Evolutionary conservation across 2,888 invertebrate genomes (phyloP).

Genomic region (Diaprepes abbreviatus): DNA sequence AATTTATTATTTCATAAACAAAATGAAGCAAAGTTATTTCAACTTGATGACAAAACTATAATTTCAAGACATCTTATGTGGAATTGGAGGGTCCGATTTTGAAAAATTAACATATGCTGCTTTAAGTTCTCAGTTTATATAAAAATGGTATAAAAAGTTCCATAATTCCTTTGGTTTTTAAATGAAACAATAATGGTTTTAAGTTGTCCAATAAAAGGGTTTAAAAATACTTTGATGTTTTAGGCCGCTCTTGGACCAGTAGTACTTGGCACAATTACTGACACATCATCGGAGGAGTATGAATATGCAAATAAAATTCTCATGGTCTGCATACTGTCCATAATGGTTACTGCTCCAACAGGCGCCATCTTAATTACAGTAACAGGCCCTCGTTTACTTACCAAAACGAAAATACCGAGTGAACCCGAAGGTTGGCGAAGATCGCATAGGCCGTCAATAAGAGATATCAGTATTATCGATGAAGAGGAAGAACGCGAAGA

Average conservation of each 20-base stretch:
- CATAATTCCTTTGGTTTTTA: too few species aligned
- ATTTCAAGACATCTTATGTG: too few species aligned
- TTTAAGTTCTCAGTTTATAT: too few species aligned
- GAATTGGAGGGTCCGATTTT: too few species aligned
- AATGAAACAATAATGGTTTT: too few species aligned
- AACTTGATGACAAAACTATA: too few species aligned
- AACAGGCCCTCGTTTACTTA: conserved; percentile 82
- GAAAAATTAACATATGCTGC: too few species aligned
- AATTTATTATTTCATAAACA: too few species aligned
- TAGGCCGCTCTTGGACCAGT: conserved; percentile 88
- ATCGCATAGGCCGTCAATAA: conserved; percentile 85
- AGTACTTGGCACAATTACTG: conserved; percentile 72
- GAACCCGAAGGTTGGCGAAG: conserved; percentile 84
- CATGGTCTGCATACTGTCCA: conserved; percentile 84
- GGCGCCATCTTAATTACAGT: conserved; percentile 87
- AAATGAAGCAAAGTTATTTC: too few species aligned
- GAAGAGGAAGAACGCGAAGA: conserved; percentile 80
- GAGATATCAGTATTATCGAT: conserved; percentile 89
- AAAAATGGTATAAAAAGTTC: too few species aligned
- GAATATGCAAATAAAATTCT: conserved; percentile 79
- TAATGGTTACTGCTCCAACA: conserved; percentile 86
- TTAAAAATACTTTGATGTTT: conserved; percentile 49
- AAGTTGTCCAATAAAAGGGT: too few species aligned
- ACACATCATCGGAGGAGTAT: conserved; percentile 64
- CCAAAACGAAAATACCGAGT: conserved; percentile 76